Conservation (phyloP, 2,797 vertebrate genomes). For the Thripadectes ignobilis region DNA sequence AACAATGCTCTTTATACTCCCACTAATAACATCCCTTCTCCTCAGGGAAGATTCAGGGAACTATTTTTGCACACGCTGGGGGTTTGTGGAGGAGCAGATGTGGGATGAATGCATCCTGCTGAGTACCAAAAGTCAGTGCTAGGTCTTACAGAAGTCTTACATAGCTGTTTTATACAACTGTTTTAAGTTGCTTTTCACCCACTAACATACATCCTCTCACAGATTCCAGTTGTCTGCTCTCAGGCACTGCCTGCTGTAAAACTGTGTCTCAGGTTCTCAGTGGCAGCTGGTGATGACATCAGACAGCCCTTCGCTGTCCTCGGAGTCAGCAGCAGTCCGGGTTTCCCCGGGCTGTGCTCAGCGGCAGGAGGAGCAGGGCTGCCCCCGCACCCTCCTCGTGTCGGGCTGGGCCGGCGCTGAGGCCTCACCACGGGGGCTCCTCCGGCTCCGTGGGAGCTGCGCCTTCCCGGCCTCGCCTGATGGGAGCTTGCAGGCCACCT, state of each 20-base stretch:
- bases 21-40: neutral
- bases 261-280: neutral
- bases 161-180: neutral
- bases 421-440: neutral
- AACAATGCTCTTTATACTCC: neutral
- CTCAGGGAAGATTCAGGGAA: neutral
- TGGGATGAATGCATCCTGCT: neutral
- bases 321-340: neutral
- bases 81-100: neutral
- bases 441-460: neutral
- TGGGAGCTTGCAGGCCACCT: accelerated
- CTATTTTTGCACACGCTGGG: neutral
- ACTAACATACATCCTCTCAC: neutral
- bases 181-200: neutral
- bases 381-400: too few relatives aligned
- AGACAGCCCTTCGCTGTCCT: neutral
- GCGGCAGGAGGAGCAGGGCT: neutral
- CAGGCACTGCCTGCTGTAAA: neutral
- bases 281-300: neutral
- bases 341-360: neutral
- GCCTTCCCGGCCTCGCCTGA: accelerated
- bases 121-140: neutral
- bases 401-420: neutral
- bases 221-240: neutral
- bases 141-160: neutral